These are phyloP conservation scores for Lucifuga dentata DNA, from an alignment of 2,113 vertebrate genomes.

Conservation along the genomic window DNA sequence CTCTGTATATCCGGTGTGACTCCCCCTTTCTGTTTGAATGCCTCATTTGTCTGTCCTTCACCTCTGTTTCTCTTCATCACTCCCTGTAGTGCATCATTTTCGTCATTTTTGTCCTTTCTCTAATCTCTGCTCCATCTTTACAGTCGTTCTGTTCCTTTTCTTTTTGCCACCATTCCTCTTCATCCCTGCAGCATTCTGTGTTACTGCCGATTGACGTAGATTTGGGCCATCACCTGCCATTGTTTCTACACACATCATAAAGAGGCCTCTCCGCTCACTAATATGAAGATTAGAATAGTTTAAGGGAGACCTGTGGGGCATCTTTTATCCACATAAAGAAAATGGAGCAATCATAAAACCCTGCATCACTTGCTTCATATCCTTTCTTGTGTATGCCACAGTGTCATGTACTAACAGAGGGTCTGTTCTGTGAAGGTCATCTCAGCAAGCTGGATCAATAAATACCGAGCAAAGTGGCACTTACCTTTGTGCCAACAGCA, in stretches of 20 bases:
- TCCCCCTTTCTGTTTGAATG: conserved; percentile 49
- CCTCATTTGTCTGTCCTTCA: conserved; percentile 58
- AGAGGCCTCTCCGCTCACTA: conserved; percentile 49
- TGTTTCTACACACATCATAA: conserved; percentile 66
- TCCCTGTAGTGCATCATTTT: conserved; percentile 49
- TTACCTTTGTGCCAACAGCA: conserved; percentile 6
- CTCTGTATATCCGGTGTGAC: conserved; percentile 55
- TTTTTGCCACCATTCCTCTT: conserved; percentile 28
- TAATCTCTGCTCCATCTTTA: conserved; percentile 18
- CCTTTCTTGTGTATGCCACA: conserved; percentile 17
- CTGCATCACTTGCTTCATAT: conserved; percentile 34
- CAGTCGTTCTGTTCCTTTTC: conserved; percentile 14
- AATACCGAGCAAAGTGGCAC: conserved; percentile 21
- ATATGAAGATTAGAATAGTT: conserved; percentile 55
- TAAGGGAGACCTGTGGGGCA: conserved; percentile 48
- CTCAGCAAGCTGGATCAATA: conserved; percentile 17
- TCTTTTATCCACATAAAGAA: conserved; percentile 55
- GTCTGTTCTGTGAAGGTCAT: conserved; percentile 46
- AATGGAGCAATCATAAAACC: conserved; percentile 54
- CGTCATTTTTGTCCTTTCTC: conserved; percentile 32
- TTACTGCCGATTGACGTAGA: conserved; percentile 50
- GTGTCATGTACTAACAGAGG: conserved; percentile 11
- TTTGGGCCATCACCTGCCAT: conserved; percentile 56
- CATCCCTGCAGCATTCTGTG: conserved; percentile 14
- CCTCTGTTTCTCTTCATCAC: conserved; percentile 58